A percentile compares a stretch with the other conserved stretches of the same genome.
Conservation (phyloP, 1,140 invertebrate species). For the Cotesia typhae region DNA sequence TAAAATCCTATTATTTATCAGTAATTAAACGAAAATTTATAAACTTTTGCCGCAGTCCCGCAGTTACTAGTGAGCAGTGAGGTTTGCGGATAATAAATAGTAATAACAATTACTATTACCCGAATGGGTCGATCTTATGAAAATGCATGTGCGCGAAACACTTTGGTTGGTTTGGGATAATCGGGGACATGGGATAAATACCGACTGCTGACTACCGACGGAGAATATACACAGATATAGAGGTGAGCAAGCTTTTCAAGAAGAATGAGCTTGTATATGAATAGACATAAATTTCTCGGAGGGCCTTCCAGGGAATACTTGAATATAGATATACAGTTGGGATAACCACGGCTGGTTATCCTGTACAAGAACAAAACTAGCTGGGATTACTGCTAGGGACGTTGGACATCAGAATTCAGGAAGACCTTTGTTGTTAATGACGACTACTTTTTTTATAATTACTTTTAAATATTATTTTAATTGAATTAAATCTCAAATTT, state of each 20-base stretch:
- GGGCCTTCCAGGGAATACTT: not conserved
- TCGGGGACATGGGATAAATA: not conserved
- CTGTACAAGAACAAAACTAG: conserved; percentile 41
- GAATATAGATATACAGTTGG: not conserved
- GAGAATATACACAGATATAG: too few species aligned
- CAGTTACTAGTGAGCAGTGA: conserved; percentile 18
- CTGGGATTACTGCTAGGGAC: conserved; percentile 47
- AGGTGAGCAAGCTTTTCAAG: too few species aligned
- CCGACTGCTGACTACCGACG: not conserved
- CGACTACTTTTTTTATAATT: too few species aligned
- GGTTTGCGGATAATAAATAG: conserved; percentile 44
- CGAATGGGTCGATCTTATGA: conserved; percentile 52
- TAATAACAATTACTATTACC: conserved; percentile 50
- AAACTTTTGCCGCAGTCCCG: too few species aligned
- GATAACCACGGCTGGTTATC: not conserved
- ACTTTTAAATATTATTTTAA: too few species aligned
- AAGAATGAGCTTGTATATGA: too few species aligned
- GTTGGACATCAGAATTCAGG: conserved; percentile 63
- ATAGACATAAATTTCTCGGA: conserved; percentile 25
- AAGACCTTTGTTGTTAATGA: conserved; percentile 62
- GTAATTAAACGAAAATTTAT: not conserved
- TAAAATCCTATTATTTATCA: not conserved
- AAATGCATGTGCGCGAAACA: conserved; percentile 53
- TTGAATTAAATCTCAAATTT: too few species aligned
- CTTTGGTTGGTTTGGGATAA: conserved; percentile 30